phyloP scores from a whole-genome alignment of 2,113 vertebrate genomes.

The Otus sunia region DNA sequence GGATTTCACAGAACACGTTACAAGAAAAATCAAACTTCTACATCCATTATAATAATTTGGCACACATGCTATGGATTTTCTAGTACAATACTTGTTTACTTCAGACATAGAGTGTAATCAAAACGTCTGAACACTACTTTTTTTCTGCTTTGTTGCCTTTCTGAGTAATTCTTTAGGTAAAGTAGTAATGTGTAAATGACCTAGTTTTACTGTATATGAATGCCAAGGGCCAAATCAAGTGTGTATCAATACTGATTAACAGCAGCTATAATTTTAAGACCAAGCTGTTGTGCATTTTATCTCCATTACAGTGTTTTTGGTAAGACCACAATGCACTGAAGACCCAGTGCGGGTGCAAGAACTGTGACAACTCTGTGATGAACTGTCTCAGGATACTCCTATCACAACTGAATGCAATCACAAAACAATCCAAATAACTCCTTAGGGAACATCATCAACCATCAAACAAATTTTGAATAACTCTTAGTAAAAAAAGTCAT shows the following conservation, averaged over 20 bases:
- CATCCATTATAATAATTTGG: not conserved
- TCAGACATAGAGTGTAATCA: not conserved
- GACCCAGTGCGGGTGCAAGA: not conserved
- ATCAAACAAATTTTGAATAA: not conserved
- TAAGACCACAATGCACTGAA: not conserved
- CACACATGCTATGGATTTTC: not conserved
- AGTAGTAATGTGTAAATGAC: not conserved
- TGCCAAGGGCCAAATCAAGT: not conserved
- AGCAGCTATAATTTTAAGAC: not conserved
- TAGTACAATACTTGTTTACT: not conserved
- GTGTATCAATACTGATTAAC: not conserved
- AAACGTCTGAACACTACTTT: not conserved
- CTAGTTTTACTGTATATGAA: not conserved
- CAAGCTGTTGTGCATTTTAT: not conserved
- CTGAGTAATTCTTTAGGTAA: not conserved
- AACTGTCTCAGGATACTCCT: not conserved
- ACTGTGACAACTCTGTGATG: not conserved
- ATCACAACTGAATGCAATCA: not conserved
- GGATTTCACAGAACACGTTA: not conserved
- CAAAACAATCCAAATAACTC: not conserved
- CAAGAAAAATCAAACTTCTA: not conserved
- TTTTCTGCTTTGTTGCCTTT: not conserved
- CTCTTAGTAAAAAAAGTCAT: not conserved
- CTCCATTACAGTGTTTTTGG: not conserved
- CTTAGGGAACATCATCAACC: not conserved